These are phyloP conservation scores for Sebastolobus altivelis DNA, from an alignment of 2,797 vertebrate genomes.

Conservation along the genomic window DNA sequence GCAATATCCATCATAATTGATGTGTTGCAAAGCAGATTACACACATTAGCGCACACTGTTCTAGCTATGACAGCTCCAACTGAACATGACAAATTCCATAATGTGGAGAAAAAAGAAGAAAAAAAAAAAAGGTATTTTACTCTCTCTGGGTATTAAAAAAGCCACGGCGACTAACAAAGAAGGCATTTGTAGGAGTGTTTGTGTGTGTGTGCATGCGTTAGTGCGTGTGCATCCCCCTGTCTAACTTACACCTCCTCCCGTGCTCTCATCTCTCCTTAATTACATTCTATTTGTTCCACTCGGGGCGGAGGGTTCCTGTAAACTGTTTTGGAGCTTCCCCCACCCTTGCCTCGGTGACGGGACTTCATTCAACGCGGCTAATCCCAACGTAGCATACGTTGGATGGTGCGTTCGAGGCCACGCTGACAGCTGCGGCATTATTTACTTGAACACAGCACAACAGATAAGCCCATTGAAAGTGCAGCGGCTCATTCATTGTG, in stretches of 20 bases:
- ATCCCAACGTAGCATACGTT: constrained; percentile 73
- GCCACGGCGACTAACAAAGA: constrained; percentile 76
- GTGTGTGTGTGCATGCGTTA: constrained; percentile 2
- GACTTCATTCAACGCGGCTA: constrained; percentile 80
- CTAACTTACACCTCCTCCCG: constrained; percentile 61
- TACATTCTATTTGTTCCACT: constrained; percentile 82
- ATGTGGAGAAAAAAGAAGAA: constrained; percentile 61
- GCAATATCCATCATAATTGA: constrained; percentile 91
- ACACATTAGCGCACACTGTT: constrained; percentile 90
- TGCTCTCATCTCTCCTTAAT: constrained; percentile 75
- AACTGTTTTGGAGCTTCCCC: constrained; percentile 78
- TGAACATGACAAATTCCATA: constrained; percentile 90
- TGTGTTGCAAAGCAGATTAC: constrained; percentile 92
- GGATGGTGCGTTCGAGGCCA: constrained; percentile 79
- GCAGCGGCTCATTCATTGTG: constrained; percentile 79
- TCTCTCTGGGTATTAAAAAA: constrained; percentile 82
- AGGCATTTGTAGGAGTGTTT: constrained; percentile 68
- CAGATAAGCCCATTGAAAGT: constrained; percentile 85
- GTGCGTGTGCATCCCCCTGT: constrained; percentile 45
- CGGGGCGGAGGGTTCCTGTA: constrained; percentile 82
- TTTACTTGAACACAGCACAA: constrained; percentile 81
- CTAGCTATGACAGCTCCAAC: constrained; percentile 89
- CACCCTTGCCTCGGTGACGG: constrained; percentile 57
- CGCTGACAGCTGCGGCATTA: constrained; percentile 81
- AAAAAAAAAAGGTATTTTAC: constrained; percentile 69